Base-by-base conservation (phyloP, 1,140 invertebrate genomes). In the Ostrea edulis region DNA sequence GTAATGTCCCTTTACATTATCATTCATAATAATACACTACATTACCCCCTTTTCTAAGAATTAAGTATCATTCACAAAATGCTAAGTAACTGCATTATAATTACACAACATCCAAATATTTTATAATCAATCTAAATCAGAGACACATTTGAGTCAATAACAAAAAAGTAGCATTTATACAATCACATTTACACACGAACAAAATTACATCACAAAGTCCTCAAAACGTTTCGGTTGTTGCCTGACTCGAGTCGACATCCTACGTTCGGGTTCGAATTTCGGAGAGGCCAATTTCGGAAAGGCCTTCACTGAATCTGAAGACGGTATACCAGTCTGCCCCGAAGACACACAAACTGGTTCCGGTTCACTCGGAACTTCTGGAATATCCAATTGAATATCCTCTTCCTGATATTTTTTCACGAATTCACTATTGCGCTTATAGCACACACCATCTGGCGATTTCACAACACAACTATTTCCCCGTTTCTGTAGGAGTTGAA, bases 381-480 rank as follows among this genome's bases (percentile, higher is more conserved):
- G 52, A 83, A 53, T 83, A 52, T 52, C 81, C 0, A 44, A 52
- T 11, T 12, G 17, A n/a, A 14, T 53, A n/a, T 52, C 82, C 20
- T 8, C 17, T 83, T 83, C 82, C 51, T 53, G 44, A 83, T 53
- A 83, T 52, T 83, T 83, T 87, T 90, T 89, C 17, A 90, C 81
- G 54, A 86, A 86, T 52, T 85, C 86, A 77, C 84, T 86, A 71
- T 91, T 90, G n/a, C 87, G n/a, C 51, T 77, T 68, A 5, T 44
- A 85, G 51, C 25, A 54, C 20, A 88, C 89, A 35, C 86, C 90
- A 14, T 86, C 58, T 14, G 82, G 44, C 7, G 86, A 88, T 81
- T 90, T 62, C 29, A 89, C 84, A 25, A 87, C 82, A 82, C 86
- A 85, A 17, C 62, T 86, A 58, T 89, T 90, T 54, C 90, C 87